Conservation (phyloP, 2,888 invertebrate species). For the Brachylomia viminalis region DNA sequence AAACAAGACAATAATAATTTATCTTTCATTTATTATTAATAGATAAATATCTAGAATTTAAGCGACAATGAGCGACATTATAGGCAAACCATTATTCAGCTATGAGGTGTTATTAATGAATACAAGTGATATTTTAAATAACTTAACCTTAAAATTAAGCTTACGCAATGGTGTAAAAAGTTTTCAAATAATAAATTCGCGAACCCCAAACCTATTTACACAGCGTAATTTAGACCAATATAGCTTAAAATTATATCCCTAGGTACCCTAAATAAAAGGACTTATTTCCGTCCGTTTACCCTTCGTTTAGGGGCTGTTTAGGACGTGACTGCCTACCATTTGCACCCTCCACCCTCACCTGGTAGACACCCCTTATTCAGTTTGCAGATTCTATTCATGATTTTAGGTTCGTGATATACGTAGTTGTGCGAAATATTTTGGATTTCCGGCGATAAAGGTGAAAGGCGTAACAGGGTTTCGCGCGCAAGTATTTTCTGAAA, state of each 20-base stretch:
- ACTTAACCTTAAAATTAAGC: background rate
- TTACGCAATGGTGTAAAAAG: background rate
- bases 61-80: background rate
- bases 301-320: constrained; percentile 74
- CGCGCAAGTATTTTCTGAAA: background rate
- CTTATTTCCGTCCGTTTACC: constrained; percentile 74
- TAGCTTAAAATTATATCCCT: constrained; percentile 44
- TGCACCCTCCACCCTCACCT: constrained; percentile 68
- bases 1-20: background rate
- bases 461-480: too few relatives aligned
- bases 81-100: too few relatives aligned
- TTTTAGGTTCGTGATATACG: constrained; percentile 46
- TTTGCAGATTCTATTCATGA: constrained; percentile 78
- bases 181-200: background rate
- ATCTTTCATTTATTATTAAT: constrained; percentile 1
- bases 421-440: constrained; percentile 52
- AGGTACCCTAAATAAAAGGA: constrained; percentile 75
- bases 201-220: background rate
- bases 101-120: background rate
- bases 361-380: constrained; percentile 74
- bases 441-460: constrained; percentile 11
- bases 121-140: background rate
- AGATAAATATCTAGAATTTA: background rate
- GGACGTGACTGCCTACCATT: constrained; percentile 80
- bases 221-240: constrained; percentile 6